Evolutionary conservation across 1,140 invertebrate species (phyloP), one percentile per base, ranked within the genome.

Genomic region (Drosophila lacteicornis): DNA sequence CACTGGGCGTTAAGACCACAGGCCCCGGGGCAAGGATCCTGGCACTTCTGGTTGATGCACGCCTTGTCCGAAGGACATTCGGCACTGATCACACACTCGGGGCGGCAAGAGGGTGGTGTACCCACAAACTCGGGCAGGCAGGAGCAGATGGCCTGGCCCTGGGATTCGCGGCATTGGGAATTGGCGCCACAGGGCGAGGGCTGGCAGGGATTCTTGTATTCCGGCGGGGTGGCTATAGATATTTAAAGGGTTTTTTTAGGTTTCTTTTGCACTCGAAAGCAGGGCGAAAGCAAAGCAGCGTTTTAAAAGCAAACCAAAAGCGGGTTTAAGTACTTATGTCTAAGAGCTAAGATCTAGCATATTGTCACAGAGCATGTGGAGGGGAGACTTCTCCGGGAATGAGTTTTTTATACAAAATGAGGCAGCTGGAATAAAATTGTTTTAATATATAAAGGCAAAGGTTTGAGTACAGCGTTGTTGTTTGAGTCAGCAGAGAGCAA

Each of bases 1-100:
- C 97, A 98, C 43, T 96, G 94, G 17, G 97, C 97, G 61, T 95
- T 95, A 40, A 96, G 94, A 8, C 97, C 97, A 93, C 97, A 98
- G 6, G 96, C 95, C 17, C 96, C 96, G 9, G 95, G 93, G 86
- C 97, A 98, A 1, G 97, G 97, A 93, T 98, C 96, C 4, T 95
- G 95, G 92, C 97, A 98, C 87, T 97, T 97, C 80, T 97, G 95
- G 82, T 97, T 96, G 4, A 97, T 94, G 83, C 97, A 98, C 22
- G 97, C 96, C 91, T 95, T 95, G 42, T 96, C 96, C 50, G 95
- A 94, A 7, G 96, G 93, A 93, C 97, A 98, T 93, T 98, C 97
- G 0, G 96, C 95, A 82, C 96, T 97, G 9, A 97, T 95, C 25
- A 97, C 93, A 92, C 97, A 98, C 93, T 98, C 97, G 8, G 97